Evolutionary conservation across 2,797 vertebrate genomes (phyloP), one percentile per base, ranked within the genome.

Genomic region (Etheostoma perlongum): DNA sequence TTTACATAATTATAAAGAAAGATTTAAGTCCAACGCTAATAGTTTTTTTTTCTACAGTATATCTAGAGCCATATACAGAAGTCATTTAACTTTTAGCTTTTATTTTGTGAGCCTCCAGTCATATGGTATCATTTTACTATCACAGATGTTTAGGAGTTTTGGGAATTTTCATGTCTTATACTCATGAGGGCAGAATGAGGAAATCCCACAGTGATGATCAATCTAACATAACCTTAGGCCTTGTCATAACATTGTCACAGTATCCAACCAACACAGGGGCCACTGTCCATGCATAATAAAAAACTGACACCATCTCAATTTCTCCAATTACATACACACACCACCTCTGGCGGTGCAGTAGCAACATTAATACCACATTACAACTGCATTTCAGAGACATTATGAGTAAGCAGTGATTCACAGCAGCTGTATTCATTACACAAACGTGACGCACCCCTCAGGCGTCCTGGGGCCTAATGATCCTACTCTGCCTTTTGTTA

Each of bases 401-500:
- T 88, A 92, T 91, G 91, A 91, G 93, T 91, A 91, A 87, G 84
- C 86, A 79, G 84, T 78, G 84, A 93, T 90, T 91, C 90, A 85
- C 84, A 86, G 89, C 93, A 94, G 93, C 90, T 91, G 93, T 92
- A 92, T 92, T 94, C 91, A 95, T 95, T 94, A 93, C 83, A 10
- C 89, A 90, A 94, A 94, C 90, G 79, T 92, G 84, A 75, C 67
- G 47, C 83, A 91, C 82, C 91, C 93, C 93, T 91, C 76, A 48
- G 92, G 94, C 88, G 57, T 88, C 88, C 55, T n/a, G 80, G 68
- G 85, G 84, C 85, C 91, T 94, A 95, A 94, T 94, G 93, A 94
- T 92, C 92, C 92, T 85, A 63, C 86, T 79, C 91, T 88, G 88
- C 91, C 90, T 93, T 93, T 94, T 95, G 94, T 95, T 93, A 93